Base-by-base conservation (phyloP, 2,797 vertebrate genomes). In the Ceyx erithaca region DNA sequence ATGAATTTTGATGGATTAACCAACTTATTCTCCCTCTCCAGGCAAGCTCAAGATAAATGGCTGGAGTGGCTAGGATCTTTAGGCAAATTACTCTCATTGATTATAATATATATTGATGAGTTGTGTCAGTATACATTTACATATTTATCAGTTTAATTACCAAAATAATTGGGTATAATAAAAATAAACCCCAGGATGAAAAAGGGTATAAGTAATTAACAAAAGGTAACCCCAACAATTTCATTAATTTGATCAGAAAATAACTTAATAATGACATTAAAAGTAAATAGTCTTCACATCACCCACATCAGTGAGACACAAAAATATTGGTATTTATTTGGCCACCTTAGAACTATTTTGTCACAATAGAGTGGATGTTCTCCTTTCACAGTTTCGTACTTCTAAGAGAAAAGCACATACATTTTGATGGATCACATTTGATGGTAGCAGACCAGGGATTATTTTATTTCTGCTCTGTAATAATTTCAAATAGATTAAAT, bases 31-130 rank as follows among this genome's bases (percentile, higher is more conserved):
- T 84, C 92, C 91, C 89, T 95, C 78, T 83, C 85, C 95, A 92
- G 97, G 97, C 92, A 97, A 92, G 95, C 97, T 94, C 96, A 96
- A 98, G 97, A 96, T 94, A 97, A 97, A 97, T 95, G 97, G 95
- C 95, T 96, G 94, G 97, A 97, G 94, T 97, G 96, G 92, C 96
- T 94, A 97, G 96, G 96, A 98, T 97, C 97, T 97, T 94, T 97
- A 97, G 96, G 97, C 97, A 98, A 98, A 98, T 98, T 98, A 98
- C 96, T 97, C 97, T 98, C 97, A 94, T 97, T 96, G 89, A 98
- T 97, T 98, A 98, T 97, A 97, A 97, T 97, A 98, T 93, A 95
- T 97, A 98, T 98, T 96, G 97, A 98, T 97, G 94, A 97, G 96
- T 90, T 92, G 87, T 98, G 98, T 98, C 98, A 98, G 96, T 95